These are phyloP conservation scores for Semicossyphus pulcher DNA, from an alignment of 2,113 vertebrate species.

Conservation along the genomic window DNA sequence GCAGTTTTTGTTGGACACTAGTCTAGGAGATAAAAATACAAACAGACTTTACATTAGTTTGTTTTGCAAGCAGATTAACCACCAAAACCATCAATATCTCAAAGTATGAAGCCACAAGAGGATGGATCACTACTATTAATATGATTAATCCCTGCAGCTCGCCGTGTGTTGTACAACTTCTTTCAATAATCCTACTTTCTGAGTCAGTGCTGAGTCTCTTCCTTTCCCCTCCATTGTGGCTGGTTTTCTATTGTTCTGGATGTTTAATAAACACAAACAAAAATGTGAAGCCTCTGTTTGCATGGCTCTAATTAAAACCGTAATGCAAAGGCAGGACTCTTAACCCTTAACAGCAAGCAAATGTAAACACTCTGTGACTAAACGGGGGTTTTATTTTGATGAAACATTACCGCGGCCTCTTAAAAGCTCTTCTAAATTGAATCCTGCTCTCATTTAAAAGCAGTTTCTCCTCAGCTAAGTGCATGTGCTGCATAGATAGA, in stretches of 20 bases:
- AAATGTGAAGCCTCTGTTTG: no score
- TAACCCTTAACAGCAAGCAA: neutral
- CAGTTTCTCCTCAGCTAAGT: neutral
- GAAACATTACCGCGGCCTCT: neutral
- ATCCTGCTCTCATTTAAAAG: neutral
- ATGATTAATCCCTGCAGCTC: neutral
- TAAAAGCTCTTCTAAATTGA: neutral
- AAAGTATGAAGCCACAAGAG: neutral
- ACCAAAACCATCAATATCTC: neutral
- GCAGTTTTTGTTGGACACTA: no score
- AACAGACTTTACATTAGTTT: neutral
- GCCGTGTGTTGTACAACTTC: neutral
- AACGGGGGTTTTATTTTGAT: neutral
- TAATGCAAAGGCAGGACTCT: neutral
- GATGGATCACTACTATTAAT: neutral
- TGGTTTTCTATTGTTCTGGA: neutral
- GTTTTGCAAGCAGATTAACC: neutral
- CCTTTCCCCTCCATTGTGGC: neutral
- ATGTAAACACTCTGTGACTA: no score
- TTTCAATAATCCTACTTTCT: neutral
- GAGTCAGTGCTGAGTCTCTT: neutral
- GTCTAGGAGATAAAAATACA: no score
- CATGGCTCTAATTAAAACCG: no score
- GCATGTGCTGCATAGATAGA: slow-evolving; percentile 1
- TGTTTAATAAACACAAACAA: neutral